A percentile compares a stretch with the other conserved stretches of the same genome.
These are phyloP conservation scores for Motacilla tschutschensis DNA, from an alignment of 2,113 vertebrate species.

Conservation along the genomic window DNA sequence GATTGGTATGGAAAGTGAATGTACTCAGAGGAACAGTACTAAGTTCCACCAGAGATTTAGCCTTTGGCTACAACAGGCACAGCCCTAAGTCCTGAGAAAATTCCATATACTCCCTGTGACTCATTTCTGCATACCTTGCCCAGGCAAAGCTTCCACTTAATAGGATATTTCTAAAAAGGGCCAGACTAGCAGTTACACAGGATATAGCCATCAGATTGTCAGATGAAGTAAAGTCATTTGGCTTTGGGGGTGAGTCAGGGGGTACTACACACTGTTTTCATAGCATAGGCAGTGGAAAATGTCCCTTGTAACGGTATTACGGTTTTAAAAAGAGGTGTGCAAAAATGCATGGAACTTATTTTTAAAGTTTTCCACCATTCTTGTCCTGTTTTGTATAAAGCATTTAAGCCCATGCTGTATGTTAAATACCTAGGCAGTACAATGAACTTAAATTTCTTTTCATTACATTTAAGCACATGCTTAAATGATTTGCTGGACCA, in stretches of 20 bases:
- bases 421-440: neutral
- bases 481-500: constrained; percentile 47
- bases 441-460: constrained; percentile 31
- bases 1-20: neutral
- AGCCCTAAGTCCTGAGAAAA: constrained; percentile 54
- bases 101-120: constrained; percentile 49
- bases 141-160: constrained; percentile 51
- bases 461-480: constrained; percentile 11
- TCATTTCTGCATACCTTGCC: constrained; percentile 57
- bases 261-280: neutral
- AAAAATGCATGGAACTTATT: neutral
- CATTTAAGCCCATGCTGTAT: neutral
- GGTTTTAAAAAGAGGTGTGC: neutral
- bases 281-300: constrained; percentile 49
- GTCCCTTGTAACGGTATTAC: constrained; percentile 4
- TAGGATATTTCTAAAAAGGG: constrained; percentile 37
- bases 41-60: constrained; percentile 30
- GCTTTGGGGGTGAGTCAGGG: neutral
- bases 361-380: constrained; percentile 2
- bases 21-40: neutral
- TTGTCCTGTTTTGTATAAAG: constrained; percentile 11
- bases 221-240: constrained; percentile 36
- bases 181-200: constrained; percentile 46
- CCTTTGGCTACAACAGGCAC: constrained; percentile 43
- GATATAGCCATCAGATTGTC: constrained; percentile 46